Conservation (phyloP, 2,113 vertebrate species). For the Ifrita kowaldi region DNA sequence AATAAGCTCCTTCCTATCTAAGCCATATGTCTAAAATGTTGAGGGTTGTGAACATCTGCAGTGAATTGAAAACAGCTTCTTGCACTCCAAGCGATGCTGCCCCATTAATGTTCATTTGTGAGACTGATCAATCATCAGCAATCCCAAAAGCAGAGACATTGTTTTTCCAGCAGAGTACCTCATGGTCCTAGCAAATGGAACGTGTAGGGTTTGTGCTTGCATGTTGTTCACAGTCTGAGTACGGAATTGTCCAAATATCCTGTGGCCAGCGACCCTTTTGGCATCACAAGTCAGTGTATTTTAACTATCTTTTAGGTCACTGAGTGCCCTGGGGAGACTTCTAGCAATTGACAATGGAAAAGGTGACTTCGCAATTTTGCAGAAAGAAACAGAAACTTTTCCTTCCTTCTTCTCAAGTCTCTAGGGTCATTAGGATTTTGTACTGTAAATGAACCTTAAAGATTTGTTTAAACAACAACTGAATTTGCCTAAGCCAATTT, state of each 20-base stretch:
- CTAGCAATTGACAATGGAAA: neutral
- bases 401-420: neutral
- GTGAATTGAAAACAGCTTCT: neutral
- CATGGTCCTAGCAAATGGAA: neutral
- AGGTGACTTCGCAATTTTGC: neutral
- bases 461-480: constrained; percentile 5
- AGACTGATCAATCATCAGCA: neutral
- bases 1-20: neutral
- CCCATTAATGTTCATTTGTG: neutral
- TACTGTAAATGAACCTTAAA: constrained; percentile 17
- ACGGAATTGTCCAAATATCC: neutral
- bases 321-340: neutral
- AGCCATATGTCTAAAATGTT: neutral
- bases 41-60: neutral
- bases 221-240: neutral
- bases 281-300: neutral
- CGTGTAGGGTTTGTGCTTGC: neutral
- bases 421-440: neutral
- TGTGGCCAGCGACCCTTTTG: neutral
- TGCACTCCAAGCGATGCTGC: neutral
- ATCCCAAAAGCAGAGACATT: neutral
- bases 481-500: neutral
- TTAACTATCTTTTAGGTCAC: neutral
- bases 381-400: neutral
- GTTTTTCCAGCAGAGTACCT: neutral